A percentile compares a stretch with the other conserved stretches of the same genome.
Evolutionary conservation across 2,888 invertebrate species (phyloP).

Genomic region (Tortricodes alternella): DNA sequence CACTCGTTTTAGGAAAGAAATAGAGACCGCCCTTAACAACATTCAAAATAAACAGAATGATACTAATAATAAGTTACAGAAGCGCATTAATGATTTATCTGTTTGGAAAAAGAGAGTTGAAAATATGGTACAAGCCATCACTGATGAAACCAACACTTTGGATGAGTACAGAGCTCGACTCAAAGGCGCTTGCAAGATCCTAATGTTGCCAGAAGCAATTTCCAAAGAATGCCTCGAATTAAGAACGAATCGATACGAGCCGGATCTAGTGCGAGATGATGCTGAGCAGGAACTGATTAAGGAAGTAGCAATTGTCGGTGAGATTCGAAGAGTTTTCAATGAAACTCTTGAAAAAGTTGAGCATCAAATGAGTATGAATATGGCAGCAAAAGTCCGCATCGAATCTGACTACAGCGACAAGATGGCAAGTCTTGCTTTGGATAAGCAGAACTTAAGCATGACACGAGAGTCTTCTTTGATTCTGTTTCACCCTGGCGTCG

Average conservation of each 20-base stretch:
- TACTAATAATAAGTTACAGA: slow-evolving; percentile 59
- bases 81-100: slow-evolving; percentile 70
- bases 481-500: slow-evolving; percentile 90
- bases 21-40: slow-evolving; percentile 82
- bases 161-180: slow-evolving; percentile 85
- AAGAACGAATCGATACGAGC: slow-evolving; percentile 86
- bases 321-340: slow-evolving; percentile 85
- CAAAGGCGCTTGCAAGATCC: slow-evolving; percentile 85
- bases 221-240: slow-evolving; percentile 87
- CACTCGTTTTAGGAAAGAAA: slow-evolving; percentile 48
- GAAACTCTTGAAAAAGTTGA: slow-evolving; percentile 86
- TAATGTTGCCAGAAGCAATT: slow-evolving; percentile 88
- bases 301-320: slow-evolving; percentile 88
- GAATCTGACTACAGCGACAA: slow-evolving; percentile 97
- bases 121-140: slow-evolving; percentile 83
- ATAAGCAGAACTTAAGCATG: slow-evolving; percentile 85
- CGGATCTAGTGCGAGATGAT: slow-evolving; percentile 89
- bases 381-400: slow-evolving; percentile 88
- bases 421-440: slow-evolving; percentile 87
- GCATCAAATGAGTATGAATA: slow-evolving; percentile 87
- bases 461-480: slow-evolving; percentile 86
- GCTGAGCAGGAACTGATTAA: slow-evolving; percentile 91
- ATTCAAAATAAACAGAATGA: slow-evolving; percentile 78
- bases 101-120: slow-evolving; percentile 88
- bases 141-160: slow-evolving; percentile 85